Base-by-base conservation (phyloP, 2,797 vertebrate genomes). In the Thamnophis elegans region DNA sequence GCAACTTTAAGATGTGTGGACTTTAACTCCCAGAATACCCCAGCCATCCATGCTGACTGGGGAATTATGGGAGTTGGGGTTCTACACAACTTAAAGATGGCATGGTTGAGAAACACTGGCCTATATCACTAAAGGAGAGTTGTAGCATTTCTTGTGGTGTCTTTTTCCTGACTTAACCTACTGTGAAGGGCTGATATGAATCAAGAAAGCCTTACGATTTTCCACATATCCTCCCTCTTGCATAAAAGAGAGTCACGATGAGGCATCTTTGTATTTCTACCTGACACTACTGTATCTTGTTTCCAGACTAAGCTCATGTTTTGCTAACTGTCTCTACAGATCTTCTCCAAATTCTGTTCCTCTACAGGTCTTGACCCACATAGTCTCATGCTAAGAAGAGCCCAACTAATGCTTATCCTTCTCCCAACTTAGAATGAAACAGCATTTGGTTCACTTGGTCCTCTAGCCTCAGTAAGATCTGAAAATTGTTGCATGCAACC, bases 381-480 rank as follows among this genome's bases (percentile, higher is more conserved):
- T 42, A 58, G 4, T 12, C 32, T 42, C 51, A 58, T 25, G 55
- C n/a, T 20, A 58, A 55, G 32, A 58, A n/a, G 32, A 87, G n/a
- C 55, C 32, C 54, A 58, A 22, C 10, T 20, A 20, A 10, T 12
- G 18, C 20, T 42, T 58, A 32, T 58, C n/a, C 20, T 36, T n/a
- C 56, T 36, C 32, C 51, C 32, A 59, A 36, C 7, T 88, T 87
- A 10, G n/a, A n/a, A n/a, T 10, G 25, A 26, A n/a, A 88, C 2
- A n/a, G 18, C 5, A 18, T n/a, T 86, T 60, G 12, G 20, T 53
- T 47, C 4, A 22, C 11, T 8, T 25, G 1, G 7, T 56, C 86
- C 42, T 88, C n/a, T 11, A 88, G 60, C 32, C 54, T 87, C 87
- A 14, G 28, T 98, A 98, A 1, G 98, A 88, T 10, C 36, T 54